These are phyloP conservation scores for Xiphophorus maculatus DNA, from an alignment of 2,113 vertebrate genomes.

Conservation along the genomic window DNA sequence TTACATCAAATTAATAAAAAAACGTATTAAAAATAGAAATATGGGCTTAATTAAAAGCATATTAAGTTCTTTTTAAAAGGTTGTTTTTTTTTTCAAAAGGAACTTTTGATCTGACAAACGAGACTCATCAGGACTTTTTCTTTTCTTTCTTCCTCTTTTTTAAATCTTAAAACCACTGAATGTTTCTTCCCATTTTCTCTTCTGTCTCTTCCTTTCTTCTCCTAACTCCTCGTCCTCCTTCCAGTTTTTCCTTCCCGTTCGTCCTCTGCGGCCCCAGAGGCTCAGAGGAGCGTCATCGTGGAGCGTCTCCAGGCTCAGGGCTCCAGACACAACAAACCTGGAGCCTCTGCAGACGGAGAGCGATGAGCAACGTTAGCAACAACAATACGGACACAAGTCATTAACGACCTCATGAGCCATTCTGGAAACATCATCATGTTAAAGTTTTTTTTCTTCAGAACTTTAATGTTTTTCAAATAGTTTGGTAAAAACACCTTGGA, in stretches of 20 bases:
- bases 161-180: background rate
- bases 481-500: background rate
- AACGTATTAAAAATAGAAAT: too few relatives aligned
- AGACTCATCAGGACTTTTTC: too few relatives aligned
- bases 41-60: too few relatives aligned
- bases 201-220: background rate
- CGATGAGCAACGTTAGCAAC: slow-evolving; percentile 35
- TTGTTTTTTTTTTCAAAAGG: background rate
- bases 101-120: too few relatives aligned
- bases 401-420: background rate
- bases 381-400: slow-evolving; percentile 16
- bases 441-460: background rate
- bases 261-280: slow-evolving; percentile 24
- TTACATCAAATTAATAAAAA: too few relatives aligned
- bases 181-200: background rate
- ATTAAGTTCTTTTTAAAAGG: too few relatives aligned
- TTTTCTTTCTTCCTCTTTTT: background rate
- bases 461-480: background rate
- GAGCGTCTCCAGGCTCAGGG: slow-evolving; percentile 53
- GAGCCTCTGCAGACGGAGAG: slow-evolving; percentile 13
- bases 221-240: background rate
- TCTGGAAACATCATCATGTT: background rate
- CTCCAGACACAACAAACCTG: slow-evolving; percentile 66
- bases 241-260: background rate
- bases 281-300: slow-evolving; percentile 66